Conservation (phyloP, 2,113 vertebrate genomes). For the Zapornia atra region DNA sequence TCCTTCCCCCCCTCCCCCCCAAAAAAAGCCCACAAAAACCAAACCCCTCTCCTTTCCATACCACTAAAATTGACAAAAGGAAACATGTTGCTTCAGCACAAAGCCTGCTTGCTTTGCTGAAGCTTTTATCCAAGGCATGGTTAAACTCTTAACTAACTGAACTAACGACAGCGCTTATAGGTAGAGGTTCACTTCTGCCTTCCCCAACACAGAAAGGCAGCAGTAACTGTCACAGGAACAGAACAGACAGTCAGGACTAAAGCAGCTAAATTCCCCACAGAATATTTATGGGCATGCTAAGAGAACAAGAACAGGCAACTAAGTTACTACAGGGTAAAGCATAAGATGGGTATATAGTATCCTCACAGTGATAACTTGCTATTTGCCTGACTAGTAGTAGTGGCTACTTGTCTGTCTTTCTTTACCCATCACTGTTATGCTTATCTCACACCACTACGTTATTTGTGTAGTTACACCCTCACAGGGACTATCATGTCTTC, state of each 20-base stretch:
- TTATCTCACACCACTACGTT: not conserved
- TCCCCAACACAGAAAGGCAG: not conserved
- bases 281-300: not conserved
- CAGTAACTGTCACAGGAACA: not conserved
- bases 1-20: fast-evolving
- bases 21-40: no score
- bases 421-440: not conserved
- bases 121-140: not conserved
- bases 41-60: not conserved
- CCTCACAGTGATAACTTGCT: not conserved
- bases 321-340: not conserved
- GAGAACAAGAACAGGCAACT: not conserved
- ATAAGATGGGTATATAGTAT: fast-evolving
- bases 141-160: not conserved
- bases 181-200: not conserved
- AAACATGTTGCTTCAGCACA: not conserved
- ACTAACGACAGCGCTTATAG: not conserved
- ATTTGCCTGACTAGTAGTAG: not conserved
- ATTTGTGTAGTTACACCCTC: not conserved
- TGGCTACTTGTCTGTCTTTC: not conserved
- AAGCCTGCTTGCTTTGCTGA: not conserved
- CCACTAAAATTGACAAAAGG: not conserved
- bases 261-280: not conserved
- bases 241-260: not conserved
- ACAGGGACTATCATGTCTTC: not conserved